phyloP scores from a whole-genome alignment of 92 coral and sea anemone genomes.

The Meandrina meandrites region DNA sequence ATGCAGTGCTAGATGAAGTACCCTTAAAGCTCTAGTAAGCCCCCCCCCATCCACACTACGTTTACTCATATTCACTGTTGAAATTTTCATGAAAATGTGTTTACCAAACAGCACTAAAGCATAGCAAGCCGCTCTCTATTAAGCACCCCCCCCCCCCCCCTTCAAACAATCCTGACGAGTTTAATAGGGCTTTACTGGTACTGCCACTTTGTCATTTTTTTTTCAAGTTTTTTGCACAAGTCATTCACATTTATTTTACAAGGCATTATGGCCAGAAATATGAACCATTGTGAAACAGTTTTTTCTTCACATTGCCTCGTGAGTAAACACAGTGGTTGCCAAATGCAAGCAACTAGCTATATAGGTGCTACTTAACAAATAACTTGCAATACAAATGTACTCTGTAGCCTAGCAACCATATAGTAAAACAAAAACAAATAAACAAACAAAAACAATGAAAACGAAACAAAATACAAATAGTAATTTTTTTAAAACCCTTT shows the following conservation, averaged over 20 bases:
- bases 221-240: background rate
- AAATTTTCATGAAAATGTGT: too few relatives aligned
- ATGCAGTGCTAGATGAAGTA: background rate
- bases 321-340: background rate
- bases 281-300: background rate
- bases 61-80: too few relatives aligned
- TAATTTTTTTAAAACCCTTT: too few relatives aligned
- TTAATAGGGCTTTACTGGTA: too few relatives aligned
- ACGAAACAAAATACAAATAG: background rate
- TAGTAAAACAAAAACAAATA: background rate
- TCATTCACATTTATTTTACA: background rate
- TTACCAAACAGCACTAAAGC: too few relatives aligned
- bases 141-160: too few relatives aligned
- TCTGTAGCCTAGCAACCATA: background rate
- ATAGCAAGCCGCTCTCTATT: too few relatives aligned
- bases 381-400: background rate
- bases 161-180: too few relatives aligned
- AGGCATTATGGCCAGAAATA: background rate
- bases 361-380: too few relatives aligned
- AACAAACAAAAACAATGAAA: background rate
- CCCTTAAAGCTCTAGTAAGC: too few relatives aligned
- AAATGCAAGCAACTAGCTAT: background rate
- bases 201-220: background rate
- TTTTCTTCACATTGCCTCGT: too few relatives aligned
- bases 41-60: too few relatives aligned